Evolutionary conservation across 2,797 vertebrate species (phyloP).

Genomic region (Eulemur mongoz): DNA sequence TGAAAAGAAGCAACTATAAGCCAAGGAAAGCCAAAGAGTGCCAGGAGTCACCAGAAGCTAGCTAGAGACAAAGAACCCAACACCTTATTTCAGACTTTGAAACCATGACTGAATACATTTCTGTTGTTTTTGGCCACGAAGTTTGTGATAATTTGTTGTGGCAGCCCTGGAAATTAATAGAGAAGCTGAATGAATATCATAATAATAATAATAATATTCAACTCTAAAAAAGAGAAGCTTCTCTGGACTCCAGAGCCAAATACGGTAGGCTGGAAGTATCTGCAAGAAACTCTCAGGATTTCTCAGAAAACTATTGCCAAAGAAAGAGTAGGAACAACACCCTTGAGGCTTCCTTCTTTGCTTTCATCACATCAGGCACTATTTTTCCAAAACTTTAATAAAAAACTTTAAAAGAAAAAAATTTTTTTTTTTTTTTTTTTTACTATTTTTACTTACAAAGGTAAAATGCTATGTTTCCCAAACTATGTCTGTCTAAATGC

Average conservation of each 20-base stretch:
- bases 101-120: neutral
- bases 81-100: neutral
- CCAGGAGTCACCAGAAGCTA: neutral
- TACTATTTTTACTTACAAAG: neutral
- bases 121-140: neutral
- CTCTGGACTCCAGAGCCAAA: neutral
- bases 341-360: neutral
- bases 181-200: neutral
- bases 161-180: neutral
- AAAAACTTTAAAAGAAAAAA: neutral
- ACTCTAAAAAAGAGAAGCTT: neutral
- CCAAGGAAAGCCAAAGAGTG: neutral
- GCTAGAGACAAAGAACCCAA: neutral
- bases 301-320: neutral
- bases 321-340: neutral
- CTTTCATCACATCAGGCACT: conserved; percentile 18
- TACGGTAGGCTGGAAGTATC: neutral
- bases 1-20: neutral
- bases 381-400: conserved; percentile 37
- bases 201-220: neutral
- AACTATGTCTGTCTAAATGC: neutral
- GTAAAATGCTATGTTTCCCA: neutral
- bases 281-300: neutral
- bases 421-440: neutral
- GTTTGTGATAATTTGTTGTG: neutral